phyloP scores from a whole-genome alignment of 2,888 invertebrate genomes.

The Taenaris catops region DNA sequence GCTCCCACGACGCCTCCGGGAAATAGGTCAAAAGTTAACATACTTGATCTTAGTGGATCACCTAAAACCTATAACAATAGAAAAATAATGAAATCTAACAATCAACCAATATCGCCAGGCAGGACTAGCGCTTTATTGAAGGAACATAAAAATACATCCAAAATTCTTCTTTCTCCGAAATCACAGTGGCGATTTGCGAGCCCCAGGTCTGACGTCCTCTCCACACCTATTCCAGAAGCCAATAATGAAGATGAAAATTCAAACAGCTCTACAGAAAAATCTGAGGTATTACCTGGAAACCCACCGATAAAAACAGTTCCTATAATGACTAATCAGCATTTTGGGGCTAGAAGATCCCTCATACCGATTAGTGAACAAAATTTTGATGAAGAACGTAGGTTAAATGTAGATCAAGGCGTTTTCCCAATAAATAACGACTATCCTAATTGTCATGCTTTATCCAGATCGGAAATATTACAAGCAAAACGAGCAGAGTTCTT shows the following conservation, averaged over 20 bases:
- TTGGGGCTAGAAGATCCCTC: slow-evolving; percentile 65
- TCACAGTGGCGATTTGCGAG: slow-evolving; percentile 87
- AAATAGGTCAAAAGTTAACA: slow-evolving; percentile 77
- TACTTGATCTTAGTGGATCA: slow-evolving; percentile 85
- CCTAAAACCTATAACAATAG: slow-evolving; percentile 85
- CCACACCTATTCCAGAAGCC: slow-evolving; percentile 92
- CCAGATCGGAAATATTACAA: slow-evolving; percentile 77
- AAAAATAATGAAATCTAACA: slow-evolving; percentile 74
- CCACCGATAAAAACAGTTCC: slow-evolving; percentile 65
- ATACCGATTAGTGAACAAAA: slow-evolving; percentile 62
- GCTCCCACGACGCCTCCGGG: slow-evolving; percentile 41
- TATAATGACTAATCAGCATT: slow-evolving; percentile 69
- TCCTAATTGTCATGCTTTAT: slow-evolving; percentile 42
- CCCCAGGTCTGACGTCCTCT: slow-evolving; percentile 90
- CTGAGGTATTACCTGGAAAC: slow-evolving; percentile 48
- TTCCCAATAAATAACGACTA: slow-evolving; percentile 66
- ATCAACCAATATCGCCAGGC: slow-evolving; percentile 74
- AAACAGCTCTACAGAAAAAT: slow-evolving; percentile 80
- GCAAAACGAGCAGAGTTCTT: slow-evolving; percentile 83
- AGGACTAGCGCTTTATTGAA: slow-evolving; percentile 71
- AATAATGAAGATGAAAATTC: slow-evolving; percentile 88
- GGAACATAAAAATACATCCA: slow-evolving; percentile 76
- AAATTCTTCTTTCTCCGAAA: slow-evolving; percentile 84
- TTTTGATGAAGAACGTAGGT: slow-evolving; percentile 45
- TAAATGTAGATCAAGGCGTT: slow-evolving; percentile 57